phyloP scores from a whole-genome alignment of 2,113 vertebrate genomes.

The Ptychochromis oligacanthus region DNA sequence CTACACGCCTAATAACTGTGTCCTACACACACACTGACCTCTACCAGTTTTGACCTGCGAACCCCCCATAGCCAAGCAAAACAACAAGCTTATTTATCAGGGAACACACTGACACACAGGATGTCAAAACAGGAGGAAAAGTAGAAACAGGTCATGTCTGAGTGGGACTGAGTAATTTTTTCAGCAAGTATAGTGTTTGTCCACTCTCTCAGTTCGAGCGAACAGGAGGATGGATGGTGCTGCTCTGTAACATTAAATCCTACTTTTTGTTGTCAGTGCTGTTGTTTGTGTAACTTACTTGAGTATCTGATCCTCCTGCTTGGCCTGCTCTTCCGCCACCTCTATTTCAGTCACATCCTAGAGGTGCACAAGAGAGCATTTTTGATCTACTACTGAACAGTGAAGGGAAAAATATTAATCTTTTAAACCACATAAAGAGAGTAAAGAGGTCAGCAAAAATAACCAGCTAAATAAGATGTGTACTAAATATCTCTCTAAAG shows the following conservation, averaged over 20 bases:
- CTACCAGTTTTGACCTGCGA: neutral
- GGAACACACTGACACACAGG: neutral
- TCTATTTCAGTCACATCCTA: slow-evolving; percentile 94
- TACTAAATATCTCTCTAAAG: neutral
- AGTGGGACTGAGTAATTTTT: neutral
- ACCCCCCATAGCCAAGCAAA: slow-evolving; percentile 5
- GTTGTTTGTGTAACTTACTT: slow-evolving; percentile 80
- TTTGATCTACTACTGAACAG: neutral
- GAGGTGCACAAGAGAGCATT: slow-evolving; percentile 25
- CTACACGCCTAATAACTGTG: neutral
- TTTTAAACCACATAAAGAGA: neutral
- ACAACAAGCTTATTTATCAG: neutral
- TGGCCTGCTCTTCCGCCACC: slow-evolving; percentile 88
- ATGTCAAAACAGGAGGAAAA: neutral
- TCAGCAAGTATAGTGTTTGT: neutral
- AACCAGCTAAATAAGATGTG: neutral
- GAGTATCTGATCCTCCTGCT: slow-evolving; percentile 89
- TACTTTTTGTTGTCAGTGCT: neutral
- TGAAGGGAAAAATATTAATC: neutral
- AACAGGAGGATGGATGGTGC: neutral
- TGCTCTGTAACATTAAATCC: neutral
- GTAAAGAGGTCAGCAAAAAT: neutral
- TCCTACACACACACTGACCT: neutral
- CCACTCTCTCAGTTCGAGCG: neutral
- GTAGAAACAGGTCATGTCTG: neutral